Evolutionary conservation across 2,888 invertebrate genomes (phyloP).

Genomic region (Micoletzkya japonica): DNA sequence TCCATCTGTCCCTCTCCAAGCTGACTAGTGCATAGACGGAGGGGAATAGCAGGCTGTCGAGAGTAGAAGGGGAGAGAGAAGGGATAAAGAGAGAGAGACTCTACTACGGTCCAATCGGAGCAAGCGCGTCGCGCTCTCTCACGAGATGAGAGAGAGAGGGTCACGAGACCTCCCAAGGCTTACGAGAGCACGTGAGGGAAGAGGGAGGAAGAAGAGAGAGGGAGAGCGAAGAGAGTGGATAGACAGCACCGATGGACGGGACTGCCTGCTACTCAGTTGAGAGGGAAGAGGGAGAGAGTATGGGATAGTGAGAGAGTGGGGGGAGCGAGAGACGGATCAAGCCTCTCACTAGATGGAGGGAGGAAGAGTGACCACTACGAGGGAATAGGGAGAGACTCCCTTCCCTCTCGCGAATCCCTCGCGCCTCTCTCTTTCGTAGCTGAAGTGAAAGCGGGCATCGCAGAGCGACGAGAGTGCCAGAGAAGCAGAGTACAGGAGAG

Average conservation of each 20-base stretch:
- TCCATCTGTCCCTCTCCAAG: slow-evolving; percentile 4
- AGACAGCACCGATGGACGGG: slow-evolving; percentile 19
- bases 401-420: no score
- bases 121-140: no score
- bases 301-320: no score
- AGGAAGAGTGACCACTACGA: slow-evolving; percentile 15
- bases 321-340: no score
- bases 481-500: not conserved
- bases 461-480: not conserved
- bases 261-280: no score
- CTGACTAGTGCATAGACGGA: not conserved
- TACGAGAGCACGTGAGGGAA: no score
- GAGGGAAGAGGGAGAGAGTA: not conserved
- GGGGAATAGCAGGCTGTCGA: not conserved
- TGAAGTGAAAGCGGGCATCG: not conserved
- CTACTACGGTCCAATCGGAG: no score
- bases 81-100: no score
- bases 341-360: no score
- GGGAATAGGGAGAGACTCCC: no score
- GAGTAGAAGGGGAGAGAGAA: not conserved
- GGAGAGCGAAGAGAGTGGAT: slow-evolving; percentile 1
- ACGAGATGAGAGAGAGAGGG: no score
- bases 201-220: not conserved
- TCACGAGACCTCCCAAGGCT: no score
- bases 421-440: not conserved